Percentiles rank a stretch among this genome's conserved stretches.
Conservation (phyloP, 2,113 vertebrate genomes). For the Spermophilus dauricus region DNA sequence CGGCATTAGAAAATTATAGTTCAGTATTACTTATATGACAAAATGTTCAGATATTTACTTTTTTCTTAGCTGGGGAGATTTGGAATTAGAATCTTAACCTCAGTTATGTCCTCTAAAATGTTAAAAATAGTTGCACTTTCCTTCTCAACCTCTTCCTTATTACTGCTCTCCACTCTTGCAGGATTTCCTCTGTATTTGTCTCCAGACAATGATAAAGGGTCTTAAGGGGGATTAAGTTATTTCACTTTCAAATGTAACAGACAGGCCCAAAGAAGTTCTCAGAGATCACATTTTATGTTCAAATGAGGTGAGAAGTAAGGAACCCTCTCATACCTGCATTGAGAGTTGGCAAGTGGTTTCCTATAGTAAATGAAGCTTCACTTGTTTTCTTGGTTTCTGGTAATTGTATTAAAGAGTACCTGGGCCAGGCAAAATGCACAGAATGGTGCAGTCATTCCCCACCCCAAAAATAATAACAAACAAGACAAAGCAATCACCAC, state of each 20-base stretch:
- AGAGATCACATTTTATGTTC: neutral
- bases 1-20: neutral
- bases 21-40: neutral
- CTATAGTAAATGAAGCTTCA: neutral
- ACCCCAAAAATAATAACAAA: neutral
- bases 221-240: neutral
- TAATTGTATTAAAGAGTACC: neutral
- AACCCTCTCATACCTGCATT: conserved; percentile 91
- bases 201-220: neutral
- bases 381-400: neutral
- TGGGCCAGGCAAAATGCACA: neutral
- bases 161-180: neutral
- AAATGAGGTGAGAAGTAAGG: neutral
- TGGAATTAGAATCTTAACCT: neutral
- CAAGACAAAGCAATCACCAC: neutral
- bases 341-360: neutral
- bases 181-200: neutral
- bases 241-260: neutral
- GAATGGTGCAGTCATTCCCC: neutral
- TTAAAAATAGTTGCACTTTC: neutral
- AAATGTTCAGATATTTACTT: neutral
- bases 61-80: neutral
- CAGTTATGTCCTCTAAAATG: neutral
- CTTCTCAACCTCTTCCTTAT: neutral
- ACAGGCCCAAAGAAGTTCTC: neutral